A percentile compares a stretch with the other conserved stretches of the same genome.
Conservation (phyloP, 2,888 invertebrate species). For the Pantelozetes paolii region DNA sequence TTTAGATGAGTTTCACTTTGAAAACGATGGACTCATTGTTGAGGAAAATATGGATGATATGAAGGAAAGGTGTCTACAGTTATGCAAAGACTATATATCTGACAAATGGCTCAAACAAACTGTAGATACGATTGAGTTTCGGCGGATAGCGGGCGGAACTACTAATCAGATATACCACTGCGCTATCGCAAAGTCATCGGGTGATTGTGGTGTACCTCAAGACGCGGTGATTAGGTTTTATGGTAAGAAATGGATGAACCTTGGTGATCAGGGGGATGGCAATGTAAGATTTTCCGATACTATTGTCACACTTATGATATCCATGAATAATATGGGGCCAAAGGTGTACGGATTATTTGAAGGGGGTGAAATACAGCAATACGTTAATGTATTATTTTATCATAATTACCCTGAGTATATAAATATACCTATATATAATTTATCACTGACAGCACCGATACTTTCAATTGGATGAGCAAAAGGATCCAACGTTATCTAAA, state of each 20-base stretch:
- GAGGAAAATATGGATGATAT: too few species aligned
- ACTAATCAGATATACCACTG: constrained; percentile 36
- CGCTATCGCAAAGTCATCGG: background rate
- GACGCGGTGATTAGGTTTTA: constrained; percentile 30
- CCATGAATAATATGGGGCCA: constrained; percentile 65
- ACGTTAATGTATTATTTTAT: constrained; percentile 50
- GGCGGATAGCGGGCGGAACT: background rate
- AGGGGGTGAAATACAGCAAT: constrained; percentile 91
- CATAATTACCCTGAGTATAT: constrained; percentile 49
- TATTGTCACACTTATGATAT: background rate
- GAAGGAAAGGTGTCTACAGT: background rate
- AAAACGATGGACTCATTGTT: too few species aligned
- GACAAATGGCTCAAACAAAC: background rate
- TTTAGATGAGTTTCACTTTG: too few species aligned
- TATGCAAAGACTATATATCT: constrained; percentile 18
- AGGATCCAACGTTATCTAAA: constrained; percentile 69
- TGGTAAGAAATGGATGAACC: background rate
- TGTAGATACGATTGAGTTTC: background rate
- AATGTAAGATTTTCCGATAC: constrained; percentile 24
- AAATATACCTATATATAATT: background rate
- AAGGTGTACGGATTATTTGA: constrained; percentile 92
- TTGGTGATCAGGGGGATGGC: background rate
- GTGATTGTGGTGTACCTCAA: background rate
- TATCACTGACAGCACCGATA: constrained; percentile 68
- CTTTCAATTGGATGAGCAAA: constrained; percentile 65